Evolutionary conservation across 2,113 vertebrate species (phyloP).

Genomic region (Oophaga pumilio): DNA sequence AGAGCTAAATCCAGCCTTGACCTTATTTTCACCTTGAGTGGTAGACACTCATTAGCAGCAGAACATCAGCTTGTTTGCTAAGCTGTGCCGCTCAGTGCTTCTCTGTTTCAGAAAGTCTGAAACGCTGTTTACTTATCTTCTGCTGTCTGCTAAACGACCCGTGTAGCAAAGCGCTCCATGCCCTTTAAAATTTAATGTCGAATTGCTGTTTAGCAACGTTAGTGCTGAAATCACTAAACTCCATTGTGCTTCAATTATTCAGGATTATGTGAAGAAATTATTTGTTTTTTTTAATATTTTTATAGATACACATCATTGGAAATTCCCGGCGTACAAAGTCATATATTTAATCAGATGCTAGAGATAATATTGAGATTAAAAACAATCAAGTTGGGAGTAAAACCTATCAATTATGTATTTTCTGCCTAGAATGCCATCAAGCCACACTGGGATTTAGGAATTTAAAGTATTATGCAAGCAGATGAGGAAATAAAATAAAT

Average conservation of each 20-base stretch:
- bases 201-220: conserved; percentile 55
- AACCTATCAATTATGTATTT: conserved; percentile 52
- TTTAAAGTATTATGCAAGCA: not conserved
- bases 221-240: conserved; percentile 49
- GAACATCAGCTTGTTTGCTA: conserved; percentile 51
- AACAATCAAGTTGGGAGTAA: conserved; percentile 48
- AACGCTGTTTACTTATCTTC: conserved; percentile 52
- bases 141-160: conserved; percentile 54
- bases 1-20: conserved; percentile 18
- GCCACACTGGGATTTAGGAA: not conserved
- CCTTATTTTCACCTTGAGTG: conserved; percentile 49
- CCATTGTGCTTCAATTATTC: conserved; percentile 53
- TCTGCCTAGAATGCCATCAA: conserved; percentile 19
- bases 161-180: conserved; percentile 31
- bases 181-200: conserved; percentile 58
- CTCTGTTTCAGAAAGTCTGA: conserved; percentile 18
- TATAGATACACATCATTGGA: conserved; percentile 36
- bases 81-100: conserved; percentile 26
- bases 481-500: conserved; percentile 31
- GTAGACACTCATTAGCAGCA: conserved; percentile 49
- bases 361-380: conserved; percentile 52
- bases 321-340: conserved; percentile 42
- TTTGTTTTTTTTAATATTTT: conserved; percentile 29
- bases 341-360: conserved; percentile 55
- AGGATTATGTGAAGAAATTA: conserved; percentile 42